phyloP scores from a whole-genome alignment of 2,113 vertebrate genomes.

The Oncorhynchus keta region DNA sequence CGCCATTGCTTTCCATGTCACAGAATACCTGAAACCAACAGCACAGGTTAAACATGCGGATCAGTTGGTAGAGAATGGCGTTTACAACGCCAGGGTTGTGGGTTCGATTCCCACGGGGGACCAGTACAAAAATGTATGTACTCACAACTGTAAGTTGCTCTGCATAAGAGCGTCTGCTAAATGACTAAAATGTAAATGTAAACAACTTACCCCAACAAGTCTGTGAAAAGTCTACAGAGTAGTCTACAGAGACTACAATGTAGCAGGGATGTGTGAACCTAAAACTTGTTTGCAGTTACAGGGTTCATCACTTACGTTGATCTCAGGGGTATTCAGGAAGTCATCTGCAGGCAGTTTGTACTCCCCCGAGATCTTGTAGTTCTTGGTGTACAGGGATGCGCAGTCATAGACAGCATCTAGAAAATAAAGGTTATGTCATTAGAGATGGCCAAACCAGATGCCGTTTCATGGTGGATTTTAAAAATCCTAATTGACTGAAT shows the following conservation, averaged over 20 bases:
- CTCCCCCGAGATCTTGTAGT: conserved; percentile 90
- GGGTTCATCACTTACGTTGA: conserved; percentile 77
- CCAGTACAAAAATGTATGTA: too few relatives aligned
- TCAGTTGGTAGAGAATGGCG: too few relatives aligned
- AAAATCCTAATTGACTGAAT: conserved; percentile 9
- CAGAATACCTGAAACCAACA: conserved; percentile 83
- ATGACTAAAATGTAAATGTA: too few relatives aligned
- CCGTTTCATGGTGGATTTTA: background rate
- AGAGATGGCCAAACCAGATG: conserved; percentile 43
- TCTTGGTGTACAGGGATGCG: conserved; percentile 89
- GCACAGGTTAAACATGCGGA: background rate
- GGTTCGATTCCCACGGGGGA: too few relatives aligned
- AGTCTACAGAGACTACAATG: background rate
- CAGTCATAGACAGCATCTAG: conserved; percentile 95
- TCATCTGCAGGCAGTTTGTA: conserved; percentile 94
- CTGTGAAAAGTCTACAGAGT: background rate
- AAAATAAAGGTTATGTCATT: conserved; percentile 11
- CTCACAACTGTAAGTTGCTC: too few relatives aligned
- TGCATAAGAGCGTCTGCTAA: too few relatives aligned
- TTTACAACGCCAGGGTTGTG: too few relatives aligned
- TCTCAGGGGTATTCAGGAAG: conserved; percentile 88
- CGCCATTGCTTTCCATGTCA: conserved; percentile 92
- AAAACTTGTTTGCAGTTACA: background rate
- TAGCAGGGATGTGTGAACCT: background rate
- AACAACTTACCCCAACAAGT: background rate